Base-by-base conservation (phyloP, 2,888 invertebrate species). In the Ectemnius lituratus region DNA sequence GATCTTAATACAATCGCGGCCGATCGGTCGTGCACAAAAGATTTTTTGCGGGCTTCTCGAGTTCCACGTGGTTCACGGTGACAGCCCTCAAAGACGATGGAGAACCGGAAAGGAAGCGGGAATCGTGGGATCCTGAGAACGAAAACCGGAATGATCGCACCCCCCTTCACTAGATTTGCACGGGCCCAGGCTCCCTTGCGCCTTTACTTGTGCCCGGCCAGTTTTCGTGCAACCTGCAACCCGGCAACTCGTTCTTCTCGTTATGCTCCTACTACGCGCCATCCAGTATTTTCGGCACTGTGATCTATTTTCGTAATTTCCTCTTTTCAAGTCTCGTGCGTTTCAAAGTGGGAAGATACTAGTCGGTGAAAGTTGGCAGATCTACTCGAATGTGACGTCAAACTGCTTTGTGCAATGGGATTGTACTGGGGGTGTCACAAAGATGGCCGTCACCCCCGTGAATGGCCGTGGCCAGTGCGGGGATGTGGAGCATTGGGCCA, bases 91-190 rank as follows among this genome's bases (percentile, higher is more conserved):
- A 70, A 70, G 73, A 62, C 64, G 52, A 6, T 18, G 16, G 66
- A 45, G 47, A 16, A 52, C 67, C 70, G 62, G 73, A 73, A 74
- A 69, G 78, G 75, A 75, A 75, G 74, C 63, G 70, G 62, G 78
- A 74, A 63, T 67, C 71, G 75, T 78, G 78, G 75, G 78, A 78
- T 75, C 68, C 49, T 52, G 67, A 62, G 67, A 52, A 65, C 70
- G 67, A 73, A 65, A 80, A 80, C 80, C 67, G 73, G 76, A 76
- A 76, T 80, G 57, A 74, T 72, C 64, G 68, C 73, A 73, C 73
- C 74, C 81, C 46, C 81, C 72, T 72, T 70, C 49, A 70, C 67
- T 80, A 65, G 63, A 82, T 81, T 82, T 68, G 76, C 76, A 67
- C 60, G 67, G 62, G 69, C 62, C 62, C 45, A 64, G 52, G 62